Conservation (phyloP, 2,113 vertebrate species). For the Chionomys nivalis region DNA sequence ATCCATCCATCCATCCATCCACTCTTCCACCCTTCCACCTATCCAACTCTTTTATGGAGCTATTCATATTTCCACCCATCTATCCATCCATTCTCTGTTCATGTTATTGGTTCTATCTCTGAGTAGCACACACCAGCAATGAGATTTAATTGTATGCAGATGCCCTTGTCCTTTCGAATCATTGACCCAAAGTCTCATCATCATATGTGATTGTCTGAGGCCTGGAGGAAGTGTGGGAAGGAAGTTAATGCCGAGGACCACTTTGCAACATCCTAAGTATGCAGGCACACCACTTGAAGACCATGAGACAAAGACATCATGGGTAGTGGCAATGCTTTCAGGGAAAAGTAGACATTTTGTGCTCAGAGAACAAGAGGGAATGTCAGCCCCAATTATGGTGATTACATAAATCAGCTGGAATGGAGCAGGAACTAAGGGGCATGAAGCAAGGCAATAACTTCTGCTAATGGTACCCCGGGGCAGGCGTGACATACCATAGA, state of each 20-base stretch:
- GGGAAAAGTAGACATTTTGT: not conserved
- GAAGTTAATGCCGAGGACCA: not conserved
- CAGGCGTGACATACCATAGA: not conserved
- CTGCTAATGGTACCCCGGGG: not conserved
- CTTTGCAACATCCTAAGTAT: not conserved
- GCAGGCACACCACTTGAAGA: not conserved
- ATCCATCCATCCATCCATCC: no score
- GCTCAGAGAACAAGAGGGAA: not conserved
- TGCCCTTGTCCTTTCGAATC: not conserved
- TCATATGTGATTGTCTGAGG: fast-evolving
- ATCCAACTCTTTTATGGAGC: not conserved
- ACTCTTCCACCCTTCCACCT: not conserved
- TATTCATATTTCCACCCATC: no score
- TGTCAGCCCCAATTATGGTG: not conserved
- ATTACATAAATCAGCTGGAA: not conserved
- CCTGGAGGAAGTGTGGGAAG: not conserved
- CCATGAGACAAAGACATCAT: not conserved
- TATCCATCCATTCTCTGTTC: not conserved
- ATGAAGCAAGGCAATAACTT: not conserved
- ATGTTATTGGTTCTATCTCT: not conserved
- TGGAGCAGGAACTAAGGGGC: not conserved
- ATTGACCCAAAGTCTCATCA: fast-evolving
- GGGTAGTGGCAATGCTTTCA: not conserved
- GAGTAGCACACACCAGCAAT: not conserved
- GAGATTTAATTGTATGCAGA: not conserved